A percentile compares a stretch with the other conserved stretches of the same genome.
phyloP scores from a whole-genome alignment of 2,113 vertebrate species.

The Ranitomeya variabilis region DNA sequence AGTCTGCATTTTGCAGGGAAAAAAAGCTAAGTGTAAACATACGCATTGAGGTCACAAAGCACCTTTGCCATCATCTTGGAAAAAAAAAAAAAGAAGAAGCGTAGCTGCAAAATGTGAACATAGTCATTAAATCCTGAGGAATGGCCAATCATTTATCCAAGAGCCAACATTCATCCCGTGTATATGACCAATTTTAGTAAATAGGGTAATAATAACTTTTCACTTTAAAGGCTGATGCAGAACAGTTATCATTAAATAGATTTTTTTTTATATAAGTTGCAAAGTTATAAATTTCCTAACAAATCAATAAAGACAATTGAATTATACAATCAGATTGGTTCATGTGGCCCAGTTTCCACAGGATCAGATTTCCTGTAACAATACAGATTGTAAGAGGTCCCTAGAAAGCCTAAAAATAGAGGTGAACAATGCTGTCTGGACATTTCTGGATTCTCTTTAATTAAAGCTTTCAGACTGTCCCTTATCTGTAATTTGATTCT shows the following conservation, averaged over 20 bases:
- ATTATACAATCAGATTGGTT: not conserved
- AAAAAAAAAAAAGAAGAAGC: too few species aligned
- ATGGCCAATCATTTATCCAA: too few species aligned
- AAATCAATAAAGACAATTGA: not conserved
- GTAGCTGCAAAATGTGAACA: too few species aligned
- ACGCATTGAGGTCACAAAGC: too few species aligned
- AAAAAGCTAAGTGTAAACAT: too few species aligned
- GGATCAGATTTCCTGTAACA: slow-evolving; percentile 1
- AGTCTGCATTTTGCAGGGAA: too few species aligned
- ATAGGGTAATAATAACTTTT: not conserved
- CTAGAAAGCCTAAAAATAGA: slow-evolving; percentile 11
- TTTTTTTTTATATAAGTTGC: not conserved
- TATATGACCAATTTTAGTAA: not conserved
- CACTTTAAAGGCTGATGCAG: not conserved
- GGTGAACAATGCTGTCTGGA: not conserved
- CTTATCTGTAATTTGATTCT: slow-evolving; percentile 50
- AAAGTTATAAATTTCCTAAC: not conserved
- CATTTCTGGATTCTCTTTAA: not conserved
- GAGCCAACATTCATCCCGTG: too few species aligned
- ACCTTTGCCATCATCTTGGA: too few species aligned
- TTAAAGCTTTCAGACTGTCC: slow-evolving; percentile 35
- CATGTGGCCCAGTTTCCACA: not conserved
- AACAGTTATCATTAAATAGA: not conserved
- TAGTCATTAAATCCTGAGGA: too few species aligned
- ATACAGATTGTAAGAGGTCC: not conserved